A percentile compares a stretch with the other conserved stretches of the same genome.
Evolutionary conservation across 2,113 vertebrate genomes (phyloP).

Genomic region (Thalassarche chlororhynchos): DNA sequence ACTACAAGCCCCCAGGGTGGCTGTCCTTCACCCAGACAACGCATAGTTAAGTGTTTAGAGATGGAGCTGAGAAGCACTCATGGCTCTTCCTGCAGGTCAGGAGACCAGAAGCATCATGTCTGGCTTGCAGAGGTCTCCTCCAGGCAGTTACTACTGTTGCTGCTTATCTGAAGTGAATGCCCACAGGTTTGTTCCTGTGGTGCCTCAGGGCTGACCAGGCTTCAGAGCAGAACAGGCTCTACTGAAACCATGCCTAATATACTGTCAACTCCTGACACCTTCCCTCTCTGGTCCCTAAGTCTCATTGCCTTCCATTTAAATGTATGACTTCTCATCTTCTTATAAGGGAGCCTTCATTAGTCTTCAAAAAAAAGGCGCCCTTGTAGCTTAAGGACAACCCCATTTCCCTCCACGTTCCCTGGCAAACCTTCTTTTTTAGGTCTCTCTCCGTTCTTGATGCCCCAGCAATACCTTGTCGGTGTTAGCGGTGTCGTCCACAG

Average conservation of each 20-base stretch:
- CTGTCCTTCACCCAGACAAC: background rate
- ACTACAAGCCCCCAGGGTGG: background rate
- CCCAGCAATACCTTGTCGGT: slow-evolving; percentile 71
- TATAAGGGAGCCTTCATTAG: background rate
- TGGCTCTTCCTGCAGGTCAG: background rate
- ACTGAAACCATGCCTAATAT: background rate
- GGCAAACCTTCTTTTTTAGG: background rate
- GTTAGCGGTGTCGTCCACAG: slow-evolving; percentile 68
- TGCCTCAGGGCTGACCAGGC: background rate
- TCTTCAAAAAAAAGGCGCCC: too few relatives aligned
- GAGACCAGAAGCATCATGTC: background rate
- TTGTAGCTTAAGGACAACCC: background rate
- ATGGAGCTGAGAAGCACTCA: background rate
- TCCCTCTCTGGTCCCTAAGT: background rate
- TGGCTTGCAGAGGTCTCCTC: background rate
- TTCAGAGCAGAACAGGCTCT: background rate
- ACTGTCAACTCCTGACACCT: background rate
- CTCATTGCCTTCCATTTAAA: background rate
- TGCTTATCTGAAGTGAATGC: background rate
- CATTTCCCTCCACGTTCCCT: background rate
- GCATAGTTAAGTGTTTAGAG: background rate
- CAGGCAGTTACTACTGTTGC: background rate
- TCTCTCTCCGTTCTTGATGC: background rate
- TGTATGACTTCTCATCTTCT: background rate
- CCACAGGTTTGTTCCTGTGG: background rate